A percentile compares a stretch with the other conserved stretches of the same genome.
Conservation (phyloP, 2,888 invertebrate species). For the Thecocarcelia acutangulata region DNA sequence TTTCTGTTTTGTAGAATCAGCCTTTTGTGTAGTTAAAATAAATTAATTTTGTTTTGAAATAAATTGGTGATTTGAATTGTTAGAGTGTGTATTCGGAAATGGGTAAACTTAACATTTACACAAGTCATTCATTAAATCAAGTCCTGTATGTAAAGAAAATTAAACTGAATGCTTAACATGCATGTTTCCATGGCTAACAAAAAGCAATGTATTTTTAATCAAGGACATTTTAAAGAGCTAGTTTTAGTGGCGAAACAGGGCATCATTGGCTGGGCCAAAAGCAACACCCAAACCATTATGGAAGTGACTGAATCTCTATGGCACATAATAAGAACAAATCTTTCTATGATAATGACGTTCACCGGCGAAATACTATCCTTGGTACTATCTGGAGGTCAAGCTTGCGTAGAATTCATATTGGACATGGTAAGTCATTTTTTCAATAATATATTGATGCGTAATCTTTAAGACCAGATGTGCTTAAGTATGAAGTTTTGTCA, state of each 20-base stretch:
- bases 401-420: conserved; percentile 92
- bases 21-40: no score
- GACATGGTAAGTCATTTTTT: conserved; percentile 85
- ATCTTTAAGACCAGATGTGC: no score
- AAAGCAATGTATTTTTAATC: conserved; percentile 79
- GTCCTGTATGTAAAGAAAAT: conserved; percentile 54
- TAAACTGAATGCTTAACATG: conserved; percentile 67
- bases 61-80: no score
- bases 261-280: conserved; percentile 90
- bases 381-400: conserved; percentile 93
- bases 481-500: no score
- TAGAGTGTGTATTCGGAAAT: background rate
- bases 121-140: conserved; percentile 39
- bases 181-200: conserved; percentile 77
- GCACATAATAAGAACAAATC: conserved; percentile 95
- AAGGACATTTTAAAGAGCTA: conserved; percentile 82
- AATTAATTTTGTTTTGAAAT: no score
- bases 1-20: no score
- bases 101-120: conserved; percentile 4
- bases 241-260: conserved; percentile 83
- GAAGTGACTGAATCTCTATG: conserved; percentile 93
- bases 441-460: conserved; percentile 1
- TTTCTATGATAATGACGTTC: conserved; percentile 91
- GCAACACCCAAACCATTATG: conserved; percentile 93
- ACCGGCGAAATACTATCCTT: conserved; percentile 93